These are phyloP conservation scores for Coryphaenoides rupestris DNA, from an alignment of 2,113 vertebrate species.

Conservation along the genomic window DNA sequence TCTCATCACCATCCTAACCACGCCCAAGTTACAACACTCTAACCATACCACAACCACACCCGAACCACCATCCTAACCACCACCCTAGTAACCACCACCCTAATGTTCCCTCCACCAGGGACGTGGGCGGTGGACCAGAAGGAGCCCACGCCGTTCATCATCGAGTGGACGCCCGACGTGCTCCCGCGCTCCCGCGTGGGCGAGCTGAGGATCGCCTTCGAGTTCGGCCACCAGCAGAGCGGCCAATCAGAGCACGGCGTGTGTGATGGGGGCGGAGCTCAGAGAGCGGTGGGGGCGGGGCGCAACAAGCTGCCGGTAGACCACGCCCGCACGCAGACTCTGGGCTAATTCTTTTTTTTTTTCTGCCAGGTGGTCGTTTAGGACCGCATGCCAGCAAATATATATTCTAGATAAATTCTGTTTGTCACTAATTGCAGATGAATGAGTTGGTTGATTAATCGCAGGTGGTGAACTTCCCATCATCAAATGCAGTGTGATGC, in stretches of 20 bases:
- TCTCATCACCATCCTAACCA: too few relatives aligned
- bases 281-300: constrained; percentile 19
- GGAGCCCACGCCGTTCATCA: constrained; percentile 81
- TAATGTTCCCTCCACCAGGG: constrained; percentile 56
- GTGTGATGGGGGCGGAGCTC: constrained; percentile 7
- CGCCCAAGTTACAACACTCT: too few relatives aligned
- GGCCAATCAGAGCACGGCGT: constrained; percentile 60
- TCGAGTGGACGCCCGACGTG: constrained; percentile 88
- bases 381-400: too few relatives aligned
- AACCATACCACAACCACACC: too few relatives aligned
- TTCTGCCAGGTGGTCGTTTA: constrained; percentile 39
- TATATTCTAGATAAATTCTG: too few relatives aligned
- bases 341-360: too few relatives aligned
- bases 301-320: constrained; percentile 24
- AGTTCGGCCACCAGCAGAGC: constrained; percentile 83
- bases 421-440: too few relatives aligned
- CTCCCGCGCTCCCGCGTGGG: constrained; percentile 82
- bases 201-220: constrained; percentile 83
- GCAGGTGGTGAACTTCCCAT: too few relatives aligned
- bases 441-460: too few relatives aligned
- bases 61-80: too few relatives aligned
- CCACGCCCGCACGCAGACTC: constrained; percentile 11
- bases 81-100: too few relatives aligned
- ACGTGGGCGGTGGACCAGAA: constrained; percentile 76
- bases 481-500: too few relatives aligned